These are phyloP conservation scores for Tricholaema leucomelas DNA, from an alignment of 2,113 vertebrate genomes.

Conservation along the genomic window DNA sequence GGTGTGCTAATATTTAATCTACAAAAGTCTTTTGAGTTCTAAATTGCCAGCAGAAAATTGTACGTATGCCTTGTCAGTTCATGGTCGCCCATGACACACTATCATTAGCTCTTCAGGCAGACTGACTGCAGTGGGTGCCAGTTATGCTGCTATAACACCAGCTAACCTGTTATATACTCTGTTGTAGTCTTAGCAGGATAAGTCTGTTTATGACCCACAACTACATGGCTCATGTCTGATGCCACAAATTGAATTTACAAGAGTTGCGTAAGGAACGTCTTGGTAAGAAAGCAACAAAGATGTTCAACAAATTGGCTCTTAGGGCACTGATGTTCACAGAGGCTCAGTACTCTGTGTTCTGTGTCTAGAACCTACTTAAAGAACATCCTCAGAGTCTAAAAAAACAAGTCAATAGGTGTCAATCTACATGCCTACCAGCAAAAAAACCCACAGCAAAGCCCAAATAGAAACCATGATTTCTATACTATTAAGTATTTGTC, in stretches of 20 bases:
- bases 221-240: neutral
- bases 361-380: neutral
- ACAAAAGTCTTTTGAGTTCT: neutral
- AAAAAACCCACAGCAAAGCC: neutral
- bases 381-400: neutral
- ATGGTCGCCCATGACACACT: neutral
- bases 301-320: neutral
- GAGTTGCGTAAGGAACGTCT: neutral
- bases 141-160: neutral
- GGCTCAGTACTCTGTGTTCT: neutral
- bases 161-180: neutral
- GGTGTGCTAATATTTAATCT: neutral
- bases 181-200: neutral
- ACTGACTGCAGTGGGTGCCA: neutral
- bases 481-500: neutral
- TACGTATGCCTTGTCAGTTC: neutral
- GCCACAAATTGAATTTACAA: neutral
- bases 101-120: neutral
- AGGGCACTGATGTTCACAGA: neutral
- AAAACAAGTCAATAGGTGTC: fast-evolving
- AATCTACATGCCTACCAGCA: neutral
- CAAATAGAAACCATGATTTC: neutral
- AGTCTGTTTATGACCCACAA: neutral
- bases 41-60: neutral
- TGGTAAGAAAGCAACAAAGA: neutral